A percentile compares a stretch with the other conserved stretches of the same genome.
phyloP scores from a whole-genome alignment of 2,113 vertebrate species.

The Cepphus grylle region DNA sequence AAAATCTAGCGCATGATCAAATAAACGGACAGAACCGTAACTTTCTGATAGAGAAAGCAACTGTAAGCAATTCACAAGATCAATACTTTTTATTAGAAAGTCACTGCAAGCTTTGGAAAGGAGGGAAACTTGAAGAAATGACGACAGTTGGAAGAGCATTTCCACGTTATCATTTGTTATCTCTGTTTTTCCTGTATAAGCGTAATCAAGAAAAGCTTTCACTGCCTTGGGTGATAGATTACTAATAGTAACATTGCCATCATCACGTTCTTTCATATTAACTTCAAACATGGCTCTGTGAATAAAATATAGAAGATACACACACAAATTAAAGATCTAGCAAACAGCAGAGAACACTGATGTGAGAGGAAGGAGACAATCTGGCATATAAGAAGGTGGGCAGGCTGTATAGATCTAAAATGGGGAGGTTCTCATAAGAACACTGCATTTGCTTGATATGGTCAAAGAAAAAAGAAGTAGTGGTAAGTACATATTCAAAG shows the following conservation, averaged over 20 bases:
- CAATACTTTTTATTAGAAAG: slow-evolving; percentile 89
- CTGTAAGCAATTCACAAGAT: slow-evolving; percentile 89
- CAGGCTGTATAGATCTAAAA: background rate
- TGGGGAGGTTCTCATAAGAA: background rate
- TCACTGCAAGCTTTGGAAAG: slow-evolving; percentile 92
- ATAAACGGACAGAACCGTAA: slow-evolving; percentile 86
- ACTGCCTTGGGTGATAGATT: slow-evolving; percentile 85
- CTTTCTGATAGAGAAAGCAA: slow-evolving; percentile 89
- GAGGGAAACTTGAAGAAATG: slow-evolving; percentile 91
- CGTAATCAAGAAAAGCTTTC: slow-evolving; percentile 91
- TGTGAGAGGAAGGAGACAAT: background rate
- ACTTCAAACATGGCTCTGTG: slow-evolving; percentile 95
- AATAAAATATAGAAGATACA: slow-evolving; percentile 62
- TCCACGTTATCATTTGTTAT: slow-evolving; percentile 92
- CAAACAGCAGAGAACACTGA: background rate
- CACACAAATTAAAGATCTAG: slow-evolving; percentile 12
- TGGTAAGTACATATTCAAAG: background rate
- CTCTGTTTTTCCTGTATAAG: slow-evolving; percentile 90
- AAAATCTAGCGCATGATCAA: slow-evolving; percentile 82
- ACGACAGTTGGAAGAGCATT: slow-evolving; percentile 93
- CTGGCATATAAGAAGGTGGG: background rate
- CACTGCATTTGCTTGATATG: background rate
- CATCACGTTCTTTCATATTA: slow-evolving; percentile 93
- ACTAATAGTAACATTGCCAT: slow-evolving; percentile 88
- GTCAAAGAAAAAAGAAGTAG: background rate